These are phyloP conservation scores for Wasmannia auropunctata DNA, from an alignment of 1,140 invertebrate species.

Conservation along the genomic window DNA sequence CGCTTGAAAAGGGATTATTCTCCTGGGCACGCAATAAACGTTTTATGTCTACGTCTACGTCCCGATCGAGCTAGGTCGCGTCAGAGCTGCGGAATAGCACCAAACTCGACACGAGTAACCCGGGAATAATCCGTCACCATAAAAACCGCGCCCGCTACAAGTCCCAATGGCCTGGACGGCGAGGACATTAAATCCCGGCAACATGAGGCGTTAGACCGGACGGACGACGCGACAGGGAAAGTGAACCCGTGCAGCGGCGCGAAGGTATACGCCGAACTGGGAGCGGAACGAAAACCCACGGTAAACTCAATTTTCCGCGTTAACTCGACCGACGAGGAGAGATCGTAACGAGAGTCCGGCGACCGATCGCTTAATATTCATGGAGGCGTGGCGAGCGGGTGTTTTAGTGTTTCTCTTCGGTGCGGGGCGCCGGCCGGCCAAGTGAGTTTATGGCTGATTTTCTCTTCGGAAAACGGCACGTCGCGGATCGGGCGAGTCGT, in stretches of 20 bases:
- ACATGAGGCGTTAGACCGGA: not conserved
- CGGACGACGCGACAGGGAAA: slow-evolving; percentile 21
- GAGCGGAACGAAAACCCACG: slow-evolving; percentile 43
- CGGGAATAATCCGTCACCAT: slow-evolving; percentile 57
- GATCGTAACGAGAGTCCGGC: slow-evolving; percentile 59
- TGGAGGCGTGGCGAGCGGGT: slow-evolving; percentile 49
- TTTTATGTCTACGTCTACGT: slow-evolving; percentile 33
- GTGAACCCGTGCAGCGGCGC: not conserved
- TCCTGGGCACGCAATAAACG: slow-evolving; percentile 29
- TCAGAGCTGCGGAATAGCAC: slow-evolving; percentile 19
- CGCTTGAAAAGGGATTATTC: slow-evolving; percentile 29
- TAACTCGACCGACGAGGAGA: slow-evolving; percentile 56
- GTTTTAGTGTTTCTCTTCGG: slow-evolving; percentile 41
- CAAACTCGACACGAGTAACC: slow-evolving; percentile 62
- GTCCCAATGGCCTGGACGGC: slow-evolving; percentile 14
- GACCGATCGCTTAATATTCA: slow-evolving; percentile 77
- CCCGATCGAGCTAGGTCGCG: not conserved
- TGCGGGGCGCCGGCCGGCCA: not conserved
- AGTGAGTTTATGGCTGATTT: slow-evolving; percentile 66
- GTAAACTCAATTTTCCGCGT: slow-evolving; percentile 66
- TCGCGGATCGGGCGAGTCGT: slow-evolving; percentile 43
- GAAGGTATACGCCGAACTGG: slow-evolving; percentile 1
- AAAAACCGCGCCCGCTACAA: slow-evolving; percentile 35
- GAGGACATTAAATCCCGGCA: slow-evolving; percentile 33
- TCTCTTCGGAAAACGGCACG: slow-evolving; percentile 51